phyloP scores from a whole-genome alignment of 2,888 invertebrate species.

The Arge pagana region DNA sequence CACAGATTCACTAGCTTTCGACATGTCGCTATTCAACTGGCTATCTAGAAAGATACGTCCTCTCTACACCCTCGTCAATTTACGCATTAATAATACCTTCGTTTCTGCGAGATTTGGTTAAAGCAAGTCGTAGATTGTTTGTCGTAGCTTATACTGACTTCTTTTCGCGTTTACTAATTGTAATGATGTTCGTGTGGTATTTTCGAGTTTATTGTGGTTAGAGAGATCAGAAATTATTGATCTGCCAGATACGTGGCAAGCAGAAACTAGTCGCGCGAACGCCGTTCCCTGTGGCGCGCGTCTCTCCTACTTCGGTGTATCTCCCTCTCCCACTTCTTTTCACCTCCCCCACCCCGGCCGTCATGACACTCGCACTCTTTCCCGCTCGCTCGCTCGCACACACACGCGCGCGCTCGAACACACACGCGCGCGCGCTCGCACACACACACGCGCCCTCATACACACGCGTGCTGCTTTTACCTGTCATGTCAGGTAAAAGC shows the following conservation, averaged over 20 bases:
- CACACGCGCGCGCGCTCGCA: no score
- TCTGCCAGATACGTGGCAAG: slow-evolving; percentile 40
- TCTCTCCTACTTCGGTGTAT: slow-evolving; percentile 42
- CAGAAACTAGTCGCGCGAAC: slow-evolving; percentile 38
- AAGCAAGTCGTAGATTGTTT: neutral
- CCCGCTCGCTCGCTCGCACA: slow-evolving; percentile 18
- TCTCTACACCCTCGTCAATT: neutral
- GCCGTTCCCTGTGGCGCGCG: slow-evolving; percentile 53
- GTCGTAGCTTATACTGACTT: neutral
- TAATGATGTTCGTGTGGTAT: slow-evolving; percentile 7
- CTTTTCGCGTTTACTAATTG: neutral
- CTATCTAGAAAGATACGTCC: slow-evolving; percentile 2
- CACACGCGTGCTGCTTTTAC: no score
- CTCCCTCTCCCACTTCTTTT: slow-evolving; percentile 21
- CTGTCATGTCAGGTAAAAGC: no score
- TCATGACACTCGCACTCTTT: slow-evolving; percentile 17
- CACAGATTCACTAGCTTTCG: slow-evolving; percentile 19
- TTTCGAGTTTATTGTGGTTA: slow-evolving; percentile 20
- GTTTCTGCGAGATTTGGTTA: neutral
- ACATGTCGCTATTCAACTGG: neutral
- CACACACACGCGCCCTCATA: no score
- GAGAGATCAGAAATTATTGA: slow-evolving; percentile 49
- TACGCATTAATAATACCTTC: neutral
- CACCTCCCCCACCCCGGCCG: slow-evolving; percentile 16
- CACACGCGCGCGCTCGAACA: slow-evolving; percentile 19